Conservation (phyloP, 2,797 vertebrate species). For the Eulemur mongoz region DNA sequence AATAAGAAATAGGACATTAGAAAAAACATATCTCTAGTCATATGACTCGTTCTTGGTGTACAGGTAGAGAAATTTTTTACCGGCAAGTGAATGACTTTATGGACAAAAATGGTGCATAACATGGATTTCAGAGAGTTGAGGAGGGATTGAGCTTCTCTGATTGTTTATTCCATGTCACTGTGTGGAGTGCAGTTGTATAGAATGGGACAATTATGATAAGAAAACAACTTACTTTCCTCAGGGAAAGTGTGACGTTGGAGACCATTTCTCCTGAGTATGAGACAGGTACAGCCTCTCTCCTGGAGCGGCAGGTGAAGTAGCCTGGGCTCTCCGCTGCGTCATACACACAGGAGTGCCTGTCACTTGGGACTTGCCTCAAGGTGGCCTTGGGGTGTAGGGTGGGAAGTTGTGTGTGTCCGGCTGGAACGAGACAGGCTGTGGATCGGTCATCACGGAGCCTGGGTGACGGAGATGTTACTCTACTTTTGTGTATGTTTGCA, state of each 20-base stretch:
- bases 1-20: neutral
- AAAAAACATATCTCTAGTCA: rapidly evolving
- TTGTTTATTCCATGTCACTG: neutral
- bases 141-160: neutral
- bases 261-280: neutral
- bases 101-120: rapidly evolving
- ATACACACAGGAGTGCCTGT: neutral
- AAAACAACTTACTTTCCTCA: neutral
- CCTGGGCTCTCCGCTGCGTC: neutral
- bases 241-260: neutral
- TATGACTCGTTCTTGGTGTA: neutral
- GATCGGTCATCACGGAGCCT: neutral
- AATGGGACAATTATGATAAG: neutral
- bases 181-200: neutral
- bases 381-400: rapidly evolving
- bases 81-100: neutral
- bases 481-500: rapidly evolving
- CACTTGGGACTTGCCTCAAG: neutral
- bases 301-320: neutral
- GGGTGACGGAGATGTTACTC: rapidly evolving
- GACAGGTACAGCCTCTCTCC: neutral
- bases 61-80: neutral
- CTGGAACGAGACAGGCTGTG: neutral
- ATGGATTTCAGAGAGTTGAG: neutral
- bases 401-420: neutral